Conservation (phyloP, 2,113 vertebrate species). For the Phalacrocorax aristotelis region DNA sequence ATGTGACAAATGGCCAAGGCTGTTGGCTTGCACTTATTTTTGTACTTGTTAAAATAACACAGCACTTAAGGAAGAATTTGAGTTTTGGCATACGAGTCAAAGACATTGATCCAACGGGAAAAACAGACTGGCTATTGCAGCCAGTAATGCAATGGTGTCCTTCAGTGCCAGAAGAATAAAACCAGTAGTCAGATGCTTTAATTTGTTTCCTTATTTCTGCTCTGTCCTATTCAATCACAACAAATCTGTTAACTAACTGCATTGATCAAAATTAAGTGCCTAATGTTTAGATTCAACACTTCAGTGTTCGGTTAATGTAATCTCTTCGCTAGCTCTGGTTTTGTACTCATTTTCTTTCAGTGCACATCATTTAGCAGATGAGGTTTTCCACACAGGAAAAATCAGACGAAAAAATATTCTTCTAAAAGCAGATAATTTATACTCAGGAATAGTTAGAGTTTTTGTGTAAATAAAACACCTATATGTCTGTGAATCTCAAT, state of each 20-base stretch:
- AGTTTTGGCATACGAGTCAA: background rate
- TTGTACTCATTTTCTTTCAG: background rate
- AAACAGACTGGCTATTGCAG: background rate
- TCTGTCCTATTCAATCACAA: background rate
- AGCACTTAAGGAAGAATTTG: background rate
- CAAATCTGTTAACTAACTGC: background rate
- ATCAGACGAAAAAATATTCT: background rate
- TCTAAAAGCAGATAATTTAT: background rate
- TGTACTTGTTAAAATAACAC: background rate
- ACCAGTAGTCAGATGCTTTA: background rate
- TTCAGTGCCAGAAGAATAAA: background rate
- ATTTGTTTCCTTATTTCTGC: background rate
- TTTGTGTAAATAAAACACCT: background rate
- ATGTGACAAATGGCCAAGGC: background rate
- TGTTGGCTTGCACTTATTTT: background rate
- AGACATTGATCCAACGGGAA: background rate
- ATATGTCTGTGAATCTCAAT: background rate
- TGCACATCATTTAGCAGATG: background rate
- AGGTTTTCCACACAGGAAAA: background rate
- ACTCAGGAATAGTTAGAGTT: background rate
- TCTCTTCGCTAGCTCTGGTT: background rate
- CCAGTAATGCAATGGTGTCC: background rate
- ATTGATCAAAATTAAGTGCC: background rate
- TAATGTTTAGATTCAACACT: background rate
- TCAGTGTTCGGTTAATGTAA: background rate